A percentile compares a stretch with the other conserved stretches of the same genome.
These are phyloP conservation scores for Pagetopsis macropterus DNA, from an alignment of 2,797 vertebrate genomes.

Conservation along the genomic window DNA sequence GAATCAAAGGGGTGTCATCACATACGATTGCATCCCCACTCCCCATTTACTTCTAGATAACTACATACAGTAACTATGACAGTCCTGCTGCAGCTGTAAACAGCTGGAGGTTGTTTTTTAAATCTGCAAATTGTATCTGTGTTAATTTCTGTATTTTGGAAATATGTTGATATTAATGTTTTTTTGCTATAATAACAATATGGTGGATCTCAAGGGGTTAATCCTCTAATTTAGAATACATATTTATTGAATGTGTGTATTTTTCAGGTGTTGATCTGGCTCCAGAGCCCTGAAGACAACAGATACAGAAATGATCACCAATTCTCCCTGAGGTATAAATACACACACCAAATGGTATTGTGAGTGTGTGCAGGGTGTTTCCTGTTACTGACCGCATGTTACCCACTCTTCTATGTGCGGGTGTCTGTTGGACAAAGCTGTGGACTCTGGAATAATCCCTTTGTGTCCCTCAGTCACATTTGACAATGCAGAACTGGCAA, in stretches of 20 bases:
- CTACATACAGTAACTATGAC: too few species aligned
- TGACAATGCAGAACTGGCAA: slow-evolving; percentile 35
- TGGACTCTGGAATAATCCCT: slow-evolving; percentile 60
- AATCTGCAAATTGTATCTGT: background rate
- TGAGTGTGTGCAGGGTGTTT: slow-evolving; percentile 10
- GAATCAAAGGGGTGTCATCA: too few species aligned
- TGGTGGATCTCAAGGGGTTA: background rate
- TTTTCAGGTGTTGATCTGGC: slow-evolving; percentile 51
- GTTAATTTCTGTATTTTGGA: background rate
- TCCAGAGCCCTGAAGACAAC: slow-evolving; percentile 8
- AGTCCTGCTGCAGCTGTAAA: too few species aligned
- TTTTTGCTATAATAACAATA: background rate
- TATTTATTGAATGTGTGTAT: slow-evolving; percentile 5
- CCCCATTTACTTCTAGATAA: too few species aligned
- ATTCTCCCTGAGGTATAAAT: slow-evolving; percentile 61
- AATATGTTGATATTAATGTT: too few species aligned
- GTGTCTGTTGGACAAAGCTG: slow-evolving; percentile 46
- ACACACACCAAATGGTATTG: background rate
- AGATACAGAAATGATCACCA: slow-evolving; percentile 58
- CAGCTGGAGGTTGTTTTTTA: too few species aligned
- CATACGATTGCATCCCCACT: too few species aligned
- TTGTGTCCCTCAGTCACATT: slow-evolving; percentile 45
- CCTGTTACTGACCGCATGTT: slow-evolving; percentile 33
- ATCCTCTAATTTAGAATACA: background rate
- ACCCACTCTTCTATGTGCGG: slow-evolving; percentile 22